Evolutionary conservation across 2,113 vertebrate genomes (phyloP), one percentile per base, ranked within the genome.

Genomic region (Platycercus adscitus): DNA sequence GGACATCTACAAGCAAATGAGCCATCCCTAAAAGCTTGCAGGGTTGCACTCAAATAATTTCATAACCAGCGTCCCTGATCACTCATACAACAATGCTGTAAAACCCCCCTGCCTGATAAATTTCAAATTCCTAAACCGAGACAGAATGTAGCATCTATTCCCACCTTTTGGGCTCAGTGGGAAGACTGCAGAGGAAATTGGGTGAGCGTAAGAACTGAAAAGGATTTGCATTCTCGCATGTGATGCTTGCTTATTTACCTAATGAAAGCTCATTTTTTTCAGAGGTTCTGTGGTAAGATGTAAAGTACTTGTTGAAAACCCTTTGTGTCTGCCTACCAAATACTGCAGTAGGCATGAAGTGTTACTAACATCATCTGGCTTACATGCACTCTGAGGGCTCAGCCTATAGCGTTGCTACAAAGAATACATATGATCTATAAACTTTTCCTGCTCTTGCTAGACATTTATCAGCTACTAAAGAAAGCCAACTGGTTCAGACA

Each of bases 1-100:
- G 95, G 88, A 94, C 85, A 92, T 94, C 95, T 88, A 91, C 86
- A 81, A 94, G 69, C 77, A 97, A 96, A 97, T 95, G 95, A 97
- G 78, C 90, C 94, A 70, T 94, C 82, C 69, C 93, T 95, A 95
- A 96, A 95, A 95, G 83, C 86, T 87, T 88, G 77, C 80, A 17
- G 23, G 37, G 75, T 69, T 86, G 73, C 20, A 39, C 79, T 91
- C 93, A 68, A 49, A 89, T 83, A 4, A 91, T 91, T 78, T 89
- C 52, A 76, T 41, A 92, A 96, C 86, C 70, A 35, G 41, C 24
- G 43, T 70, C 77, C 85, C 89, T 56, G 71, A 92, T 81, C 69
- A 69, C 76, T 88, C 87, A 49, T 50, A 89, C 64, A 92, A 95
- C 70, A 82, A 68, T 20, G n/a, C 65, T 29, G 18, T 55, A 71